phyloP scores from a whole-genome alignment of 2,113 vertebrate genomes.

The Meleagris gallopavo region DNA sequence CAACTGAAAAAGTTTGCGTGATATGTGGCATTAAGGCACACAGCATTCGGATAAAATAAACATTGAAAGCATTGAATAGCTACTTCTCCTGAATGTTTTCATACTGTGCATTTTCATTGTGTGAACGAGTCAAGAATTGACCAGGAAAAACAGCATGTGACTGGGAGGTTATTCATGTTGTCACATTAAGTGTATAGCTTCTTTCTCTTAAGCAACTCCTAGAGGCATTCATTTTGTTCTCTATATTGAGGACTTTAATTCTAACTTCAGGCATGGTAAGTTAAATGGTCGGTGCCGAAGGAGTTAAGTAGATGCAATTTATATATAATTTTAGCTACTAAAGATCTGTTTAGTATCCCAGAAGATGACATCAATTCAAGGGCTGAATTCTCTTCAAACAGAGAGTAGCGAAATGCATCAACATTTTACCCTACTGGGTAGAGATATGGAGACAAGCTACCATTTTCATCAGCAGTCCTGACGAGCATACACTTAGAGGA shows the following conservation, averaged over 20 bases:
- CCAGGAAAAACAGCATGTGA: neutral
- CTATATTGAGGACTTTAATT: neutral
- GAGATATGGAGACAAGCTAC: neutral
- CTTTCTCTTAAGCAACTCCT: neutral
- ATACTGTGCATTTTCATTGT: neutral
- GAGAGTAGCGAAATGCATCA: neutral
- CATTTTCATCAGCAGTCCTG: neutral
- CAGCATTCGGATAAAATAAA: neutral
- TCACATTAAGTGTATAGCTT: neutral
- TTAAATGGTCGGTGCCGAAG: neutral
- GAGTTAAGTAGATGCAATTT: neutral
- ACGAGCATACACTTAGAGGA: neutral
- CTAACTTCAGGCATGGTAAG: neutral
- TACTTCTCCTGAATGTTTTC: neutral
- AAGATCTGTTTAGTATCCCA: neutral
- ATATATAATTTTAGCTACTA: neutral
- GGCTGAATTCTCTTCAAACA: neutral
- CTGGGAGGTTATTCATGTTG: neutral
- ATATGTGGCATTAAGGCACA: neutral
- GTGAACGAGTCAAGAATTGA: neutral
- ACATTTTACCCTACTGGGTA: neutral
- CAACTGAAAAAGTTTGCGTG: neutral
- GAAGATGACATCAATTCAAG: neutral
- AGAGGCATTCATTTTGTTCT: neutral
- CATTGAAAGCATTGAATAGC: neutral